Conservation (phyloP, 2,888 invertebrate genomes). For the Ceramica pisi region DNA sequence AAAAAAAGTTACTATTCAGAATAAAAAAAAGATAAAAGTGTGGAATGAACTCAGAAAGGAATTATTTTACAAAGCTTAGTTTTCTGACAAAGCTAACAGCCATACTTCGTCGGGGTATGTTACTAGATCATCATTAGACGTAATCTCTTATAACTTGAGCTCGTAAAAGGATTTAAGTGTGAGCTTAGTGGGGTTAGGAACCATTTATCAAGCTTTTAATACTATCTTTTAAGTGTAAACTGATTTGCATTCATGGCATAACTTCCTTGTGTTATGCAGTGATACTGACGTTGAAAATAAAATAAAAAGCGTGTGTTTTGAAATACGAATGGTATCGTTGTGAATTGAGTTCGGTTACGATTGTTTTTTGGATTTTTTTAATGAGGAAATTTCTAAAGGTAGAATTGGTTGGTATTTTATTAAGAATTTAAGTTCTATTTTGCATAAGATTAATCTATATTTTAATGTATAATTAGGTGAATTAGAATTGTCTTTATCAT, state of each 20-base stretch:
- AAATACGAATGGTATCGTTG: neutral
- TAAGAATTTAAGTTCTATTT: neutral
- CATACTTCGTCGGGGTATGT: neutral
- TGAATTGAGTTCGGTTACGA: neutral
- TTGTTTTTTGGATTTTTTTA: no score
- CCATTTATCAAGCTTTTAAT: conserved; percentile 56
- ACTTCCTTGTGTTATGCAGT: conserved; percentile 3
- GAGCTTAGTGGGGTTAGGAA: conserved; percentile 32
- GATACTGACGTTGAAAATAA: conserved; percentile 4
- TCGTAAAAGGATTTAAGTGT: conserved; percentile 47
- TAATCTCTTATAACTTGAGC: conserved; percentile 16
- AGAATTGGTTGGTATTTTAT: no score
- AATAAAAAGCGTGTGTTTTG: neutral
- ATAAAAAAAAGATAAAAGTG: no score
- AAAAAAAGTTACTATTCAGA: conserved; percentile 2
- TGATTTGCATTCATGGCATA: conserved; percentile 47
- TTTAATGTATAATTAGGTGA: neutral
- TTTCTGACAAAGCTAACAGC: conserved; percentile 2
- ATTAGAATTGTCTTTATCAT: neutral
- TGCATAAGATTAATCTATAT: neutral
- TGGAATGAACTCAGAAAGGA: conserved; percentile 16
- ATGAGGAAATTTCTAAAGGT: no score
- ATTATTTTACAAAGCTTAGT: neutral
- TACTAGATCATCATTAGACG: conserved; percentile 32
- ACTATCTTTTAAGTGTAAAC: conserved; percentile 8